phyloP scores from a whole-genome alignment of 2,113 vertebrate species.

The Lethenteron reissneri region DNA sequence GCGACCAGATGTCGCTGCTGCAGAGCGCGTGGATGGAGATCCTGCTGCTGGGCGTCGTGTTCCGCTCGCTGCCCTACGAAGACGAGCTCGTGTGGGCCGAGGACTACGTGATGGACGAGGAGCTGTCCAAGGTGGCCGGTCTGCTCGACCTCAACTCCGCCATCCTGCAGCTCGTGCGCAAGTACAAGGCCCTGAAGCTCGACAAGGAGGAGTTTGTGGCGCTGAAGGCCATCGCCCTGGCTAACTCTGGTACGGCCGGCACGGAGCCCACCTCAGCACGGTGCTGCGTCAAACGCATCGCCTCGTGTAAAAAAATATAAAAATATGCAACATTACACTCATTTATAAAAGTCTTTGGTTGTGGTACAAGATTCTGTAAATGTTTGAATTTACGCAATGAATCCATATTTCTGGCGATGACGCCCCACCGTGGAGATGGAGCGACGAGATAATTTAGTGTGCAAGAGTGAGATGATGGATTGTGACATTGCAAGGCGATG shows the following conservation, averaged over 20 bases:
- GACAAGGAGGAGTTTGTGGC: slow-evolving; percentile 99
- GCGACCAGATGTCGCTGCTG: slow-evolving; percentile 98
- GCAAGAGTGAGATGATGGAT: no score
- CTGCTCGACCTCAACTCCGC: slow-evolving; percentile 93
- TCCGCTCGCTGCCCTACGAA: slow-evolving; percentile 87
- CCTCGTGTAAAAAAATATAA: no score
- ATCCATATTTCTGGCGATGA: no score
- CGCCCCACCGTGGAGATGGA: no score
- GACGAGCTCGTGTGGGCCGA: slow-evolving; percentile 97
- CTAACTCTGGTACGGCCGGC: slow-evolving; percentile 63
- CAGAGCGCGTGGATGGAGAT: slow-evolving; percentile 99
- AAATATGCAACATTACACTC: no score
- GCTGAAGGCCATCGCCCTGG: slow-evolving; percentile 94
- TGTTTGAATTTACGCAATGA: no score
- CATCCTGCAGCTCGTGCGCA: slow-evolving; percentile 95
- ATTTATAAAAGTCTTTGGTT: no score
- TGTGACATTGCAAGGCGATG: no score
- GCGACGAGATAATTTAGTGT: no score
- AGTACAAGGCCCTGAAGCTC: slow-evolving; percentile 91
- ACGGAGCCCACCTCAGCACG: no score
- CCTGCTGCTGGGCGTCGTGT: slow-evolving; percentile 86
- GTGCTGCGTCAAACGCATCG: no score
- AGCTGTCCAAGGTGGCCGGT: slow-evolving; percentile 86
- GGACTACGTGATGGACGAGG: slow-evolving; percentile 99
- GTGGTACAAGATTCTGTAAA: no score